These are phyloP conservation scores for Scleropages formosus DNA, from an alignment of 2,797 vertebrate species.

Conservation along the genomic window DNA sequence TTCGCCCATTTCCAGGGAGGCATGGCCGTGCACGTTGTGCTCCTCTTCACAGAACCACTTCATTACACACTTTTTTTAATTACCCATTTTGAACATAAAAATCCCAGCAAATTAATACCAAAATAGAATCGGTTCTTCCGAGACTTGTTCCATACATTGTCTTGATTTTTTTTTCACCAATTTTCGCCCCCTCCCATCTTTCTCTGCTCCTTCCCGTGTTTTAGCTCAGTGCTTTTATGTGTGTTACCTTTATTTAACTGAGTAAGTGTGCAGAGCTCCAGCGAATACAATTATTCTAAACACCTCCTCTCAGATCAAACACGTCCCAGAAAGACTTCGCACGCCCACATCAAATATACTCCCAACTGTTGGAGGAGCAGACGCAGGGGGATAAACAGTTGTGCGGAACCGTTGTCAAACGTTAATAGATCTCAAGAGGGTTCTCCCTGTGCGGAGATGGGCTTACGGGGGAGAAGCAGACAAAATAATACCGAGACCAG, in stretches of 20 bases:
- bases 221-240: conserved; percentile 12
- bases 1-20: neutral
- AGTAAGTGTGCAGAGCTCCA: conserved; percentile 37
- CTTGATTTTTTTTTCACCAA: conserved; percentile 33
- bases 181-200: conserved; percentile 35
- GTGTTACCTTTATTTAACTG: conserved; percentile 34
- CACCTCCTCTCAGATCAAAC: conserved; percentile 26
- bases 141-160: conserved; percentile 19
- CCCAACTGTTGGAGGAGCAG: conserved; percentile 19
- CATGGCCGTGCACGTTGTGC: neutral
- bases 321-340: conserved; percentile 19
- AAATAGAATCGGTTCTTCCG: conserved; percentile 39
- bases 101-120: conserved; percentile 40
- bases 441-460: conserved; percentile 32
- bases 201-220: conserved; percentile 35
- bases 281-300: conserved; percentile 41
- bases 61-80: conserved; percentile 21
- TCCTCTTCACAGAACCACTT: conserved; percentile 8
- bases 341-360: conserved; percentile 32
- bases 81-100: conserved; percentile 41
- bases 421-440: conserved; percentile 37
- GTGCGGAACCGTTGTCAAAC: conserved; percentile 30
- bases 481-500: conserved; percentile 34
- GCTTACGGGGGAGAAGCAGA: conserved; percentile 34
- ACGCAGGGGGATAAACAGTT: conserved; percentile 26